phyloP scores from a whole-genome alignment of 2,888 invertebrate genomes.

The Sinotaia quadrata region DNA sequence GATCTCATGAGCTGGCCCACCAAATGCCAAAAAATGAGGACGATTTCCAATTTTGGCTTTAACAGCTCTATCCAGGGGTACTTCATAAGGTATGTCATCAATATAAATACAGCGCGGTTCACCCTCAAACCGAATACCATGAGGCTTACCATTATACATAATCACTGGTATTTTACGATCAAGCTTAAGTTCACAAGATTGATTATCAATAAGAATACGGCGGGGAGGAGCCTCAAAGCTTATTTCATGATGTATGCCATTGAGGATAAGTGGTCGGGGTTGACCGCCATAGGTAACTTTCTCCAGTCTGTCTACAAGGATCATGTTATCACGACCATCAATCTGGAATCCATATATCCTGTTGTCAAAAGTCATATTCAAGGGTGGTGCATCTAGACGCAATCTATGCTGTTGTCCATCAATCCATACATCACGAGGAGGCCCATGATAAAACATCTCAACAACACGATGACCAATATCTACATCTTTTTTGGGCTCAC shows the following conservation, averaged over 20 bases:
- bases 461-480: conserved; percentile 42
- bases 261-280: conserved; percentile 85
- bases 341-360: conserved; percentile 86
- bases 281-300: conserved; percentile 81
- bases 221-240: conserved; percentile 89
- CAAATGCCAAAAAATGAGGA: conserved; percentile 66
- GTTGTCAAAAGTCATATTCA: conserved; percentile 83
- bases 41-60: conserved; percentile 74
- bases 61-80: conserved; percentile 63
- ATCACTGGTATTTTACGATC: conserved; percentile 64
- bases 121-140: conserved; percentile 87
- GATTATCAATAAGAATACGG: conserved; percentile 84
- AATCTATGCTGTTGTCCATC: conserved; percentile 66
- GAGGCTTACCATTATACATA: conserved; percentile 70
- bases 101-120: conserved; percentile 93
- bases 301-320: conserved; percentile 86
- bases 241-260: conserved; percentile 83
- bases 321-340: conserved; percentile 84
- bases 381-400: conserved; percentile 68
- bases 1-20: conserved; percentile 71
- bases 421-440: conserved; percentile 64
- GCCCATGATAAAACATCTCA: conserved; percentile 64
- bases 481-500: conserved; percentile 61
- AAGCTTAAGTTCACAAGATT: conserved; percentile 64
- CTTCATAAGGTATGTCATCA: conserved; percentile 81